Conservation (phyloP, 1,140 invertebrate genomes). For the Drosophila erecta region DNA sequence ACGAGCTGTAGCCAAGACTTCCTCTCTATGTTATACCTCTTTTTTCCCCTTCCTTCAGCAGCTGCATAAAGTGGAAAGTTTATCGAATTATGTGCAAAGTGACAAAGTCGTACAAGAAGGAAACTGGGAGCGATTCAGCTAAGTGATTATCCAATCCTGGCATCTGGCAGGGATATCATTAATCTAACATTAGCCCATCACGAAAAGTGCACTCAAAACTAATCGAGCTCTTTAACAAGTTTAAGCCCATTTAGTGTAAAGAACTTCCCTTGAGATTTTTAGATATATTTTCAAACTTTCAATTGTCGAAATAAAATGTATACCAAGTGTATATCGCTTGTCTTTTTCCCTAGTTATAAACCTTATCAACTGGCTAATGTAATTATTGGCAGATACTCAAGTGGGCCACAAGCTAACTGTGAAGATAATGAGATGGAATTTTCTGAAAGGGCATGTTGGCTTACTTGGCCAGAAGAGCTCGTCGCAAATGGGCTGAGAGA, state of each 20-base stretch:
- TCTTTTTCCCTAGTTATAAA: background rate
- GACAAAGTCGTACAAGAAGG: background rate
- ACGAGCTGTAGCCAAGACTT: background rate
- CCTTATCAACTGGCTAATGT: constrained; percentile 8
- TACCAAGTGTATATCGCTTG: background rate
- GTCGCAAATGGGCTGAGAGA: constrained; percentile 34
- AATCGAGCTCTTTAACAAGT: background rate
- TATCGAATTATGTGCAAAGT: constrained; percentile 24
- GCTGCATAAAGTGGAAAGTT: constrained; percentile 4
- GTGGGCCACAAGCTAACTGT: background rate
- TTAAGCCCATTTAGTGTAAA: background rate
- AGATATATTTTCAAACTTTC: background rate
- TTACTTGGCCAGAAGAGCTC: constrained; percentile 29
- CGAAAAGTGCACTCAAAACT: background rate
- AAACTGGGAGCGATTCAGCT: background rate
- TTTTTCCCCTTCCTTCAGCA: background rate
- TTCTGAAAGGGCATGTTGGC: constrained; percentile 1
- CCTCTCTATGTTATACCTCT: background rate
- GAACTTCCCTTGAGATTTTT: too few species aligned
- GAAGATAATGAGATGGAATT: constrained; percentile 1
- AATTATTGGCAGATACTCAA: constrained; percentile 21
- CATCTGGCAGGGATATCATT: too few species aligned
- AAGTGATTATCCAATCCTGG: background rate
- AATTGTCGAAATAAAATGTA: too few species aligned
- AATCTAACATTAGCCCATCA: background rate